Percentiles rank a stretch among this genome's conserved stretches.
phyloP scores from a whole-genome alignment of 2,113 vertebrate species.

The Neodon shergylaensis region DNA sequence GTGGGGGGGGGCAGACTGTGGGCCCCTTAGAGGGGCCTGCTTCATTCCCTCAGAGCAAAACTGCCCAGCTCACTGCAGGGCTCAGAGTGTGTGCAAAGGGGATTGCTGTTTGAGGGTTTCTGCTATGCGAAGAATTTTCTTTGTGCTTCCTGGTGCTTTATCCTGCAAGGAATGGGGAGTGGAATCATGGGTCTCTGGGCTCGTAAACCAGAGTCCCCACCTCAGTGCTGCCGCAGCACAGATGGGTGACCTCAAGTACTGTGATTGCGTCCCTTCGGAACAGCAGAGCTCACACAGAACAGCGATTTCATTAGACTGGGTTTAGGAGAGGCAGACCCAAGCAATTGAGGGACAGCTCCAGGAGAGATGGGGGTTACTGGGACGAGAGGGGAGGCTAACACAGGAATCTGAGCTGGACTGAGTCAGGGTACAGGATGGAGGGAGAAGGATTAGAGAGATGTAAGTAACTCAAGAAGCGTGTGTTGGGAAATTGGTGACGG shows the following conservation, averaged over 20 bases:
- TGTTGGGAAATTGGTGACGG: not conserved
- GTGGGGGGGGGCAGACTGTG: not conserved
- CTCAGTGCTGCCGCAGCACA: not conserved
- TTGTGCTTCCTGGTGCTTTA: conserved; percentile 67
- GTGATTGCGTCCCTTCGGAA: not conserved
- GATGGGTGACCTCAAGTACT: not conserved
- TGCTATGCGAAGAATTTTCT: conserved; percentile 78
- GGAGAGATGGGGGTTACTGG: not conserved
- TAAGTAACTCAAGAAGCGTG: not conserved
- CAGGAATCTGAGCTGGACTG: not conserved
- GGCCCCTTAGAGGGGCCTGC: not conserved
- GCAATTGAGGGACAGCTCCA: not conserved
- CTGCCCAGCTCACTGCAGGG: not conserved
- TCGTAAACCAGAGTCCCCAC: not conserved
- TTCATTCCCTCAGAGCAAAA: not conserved
- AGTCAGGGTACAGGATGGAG: not conserved
- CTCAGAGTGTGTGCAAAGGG: not conserved
- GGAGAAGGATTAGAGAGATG: not conserved
- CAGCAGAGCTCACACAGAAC: not conserved
- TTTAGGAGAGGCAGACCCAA: not conserved
- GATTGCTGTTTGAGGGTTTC: conserved; percentile 6
- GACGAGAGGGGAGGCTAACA: not conserved
- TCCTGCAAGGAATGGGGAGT: conserved; percentile 57
- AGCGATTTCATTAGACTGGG: not conserved
- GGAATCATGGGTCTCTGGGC: not conserved